Conservation (phyloP, 2,113 vertebrate species). For the Emydura subglobosa region DNA sequence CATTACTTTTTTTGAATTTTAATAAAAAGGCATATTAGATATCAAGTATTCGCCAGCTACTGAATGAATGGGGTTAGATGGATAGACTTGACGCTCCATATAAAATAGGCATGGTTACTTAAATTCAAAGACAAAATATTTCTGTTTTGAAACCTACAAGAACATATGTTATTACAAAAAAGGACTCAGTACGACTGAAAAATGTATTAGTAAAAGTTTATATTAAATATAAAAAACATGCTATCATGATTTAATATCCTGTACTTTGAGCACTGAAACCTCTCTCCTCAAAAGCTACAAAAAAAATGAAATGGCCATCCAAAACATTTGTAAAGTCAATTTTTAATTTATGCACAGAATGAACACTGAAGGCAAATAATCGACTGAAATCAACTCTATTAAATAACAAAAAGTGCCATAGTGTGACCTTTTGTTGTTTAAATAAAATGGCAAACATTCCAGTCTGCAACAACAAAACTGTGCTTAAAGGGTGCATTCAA, state of each 20-base stretch:
- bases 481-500: background rate
- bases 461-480: background rate
- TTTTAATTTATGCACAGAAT: slow-evolving; percentile 7
- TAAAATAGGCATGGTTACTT: slow-evolving; percentile 40
- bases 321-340: background rate
- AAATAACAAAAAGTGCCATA: background rate
- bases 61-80: slow-evolving; percentile 42
- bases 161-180: slow-evolving; percentile 23
- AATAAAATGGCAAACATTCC: background rate
- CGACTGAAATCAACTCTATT: background rate
- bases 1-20: slow-evolving; percentile 76
- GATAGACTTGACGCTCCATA: slow-evolving; percentile 64
- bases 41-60: slow-evolving; percentile 45
- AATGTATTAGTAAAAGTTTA: background rate
- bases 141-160: slow-evolving; percentile 27
- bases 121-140: slow-evolving; percentile 62
- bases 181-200: background rate
- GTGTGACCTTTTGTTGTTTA: background rate
- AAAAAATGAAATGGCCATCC: background rate
- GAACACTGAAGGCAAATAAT: background rate
- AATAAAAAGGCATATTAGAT: slow-evolving; percentile 80
- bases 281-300: background rate
- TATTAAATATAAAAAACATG: background rate
- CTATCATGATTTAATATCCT: background rate
- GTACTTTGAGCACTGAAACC: slow-evolving; percentile 9